A percentile compares a stretch with the other conserved stretches of the same genome.
phyloP scores from a whole-genome alignment of 2,888 invertebrate species.

The Tipula vernalis region DNA sequence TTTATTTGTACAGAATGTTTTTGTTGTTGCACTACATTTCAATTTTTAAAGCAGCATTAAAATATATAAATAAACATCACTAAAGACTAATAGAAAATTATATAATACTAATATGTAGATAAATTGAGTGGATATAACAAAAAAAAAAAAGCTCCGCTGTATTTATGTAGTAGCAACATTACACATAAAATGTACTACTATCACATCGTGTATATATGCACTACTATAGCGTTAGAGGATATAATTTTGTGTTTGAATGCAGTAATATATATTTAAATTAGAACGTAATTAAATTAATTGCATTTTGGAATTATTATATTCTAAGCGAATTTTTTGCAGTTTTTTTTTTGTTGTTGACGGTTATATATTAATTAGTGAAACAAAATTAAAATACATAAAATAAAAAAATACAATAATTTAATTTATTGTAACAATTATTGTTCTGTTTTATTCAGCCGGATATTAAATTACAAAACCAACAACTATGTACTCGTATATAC shows the following conservation, averaged over 20 bases:
- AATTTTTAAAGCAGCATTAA: not conserved
- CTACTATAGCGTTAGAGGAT: not conserved
- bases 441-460: not conserved
- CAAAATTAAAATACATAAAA: not conserved
- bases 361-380: not conserved
- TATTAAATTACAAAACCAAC: not conserved
- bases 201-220: not conserved
- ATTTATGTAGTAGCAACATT: not conserved
- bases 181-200: not conserved
- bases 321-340: not conserved
- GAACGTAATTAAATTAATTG: not conserved
- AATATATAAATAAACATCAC: not conserved
- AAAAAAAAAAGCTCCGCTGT: not conserved
- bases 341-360: not conserved
- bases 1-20: not conserved
- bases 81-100: not conserved
- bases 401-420: not conserved
- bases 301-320: not conserved
- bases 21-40: not conserved
- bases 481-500: no score
- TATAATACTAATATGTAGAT: not conserved
- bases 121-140: not conserved
- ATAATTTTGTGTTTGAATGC: not conserved
- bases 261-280: not conserved
- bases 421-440: not conserved